Conservation (phyloP, 2,888 invertebrate species). For the Drosophila pegasa region DNA sequence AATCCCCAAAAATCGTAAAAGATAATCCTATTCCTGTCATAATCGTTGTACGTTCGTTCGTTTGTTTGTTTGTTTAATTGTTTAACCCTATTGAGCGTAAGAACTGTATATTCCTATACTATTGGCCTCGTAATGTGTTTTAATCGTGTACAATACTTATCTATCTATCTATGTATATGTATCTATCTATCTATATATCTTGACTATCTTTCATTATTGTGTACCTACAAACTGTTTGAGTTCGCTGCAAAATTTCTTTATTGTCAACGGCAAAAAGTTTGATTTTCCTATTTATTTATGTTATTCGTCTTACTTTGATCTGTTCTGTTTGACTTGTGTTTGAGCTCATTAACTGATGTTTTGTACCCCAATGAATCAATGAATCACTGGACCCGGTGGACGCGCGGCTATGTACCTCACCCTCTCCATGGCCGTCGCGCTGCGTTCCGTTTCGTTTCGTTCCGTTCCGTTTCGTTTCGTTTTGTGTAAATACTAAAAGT, state of each 20-base stretch:
- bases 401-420: slow-evolving; percentile 36
- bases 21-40: slow-evolving; percentile 63
- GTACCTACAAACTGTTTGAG: slow-evolving; percentile 6
- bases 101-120: slow-evolving; percentile 38
- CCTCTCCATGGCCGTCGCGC: slow-evolving; percentile 42
- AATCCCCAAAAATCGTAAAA: slow-evolving; percentile 33
- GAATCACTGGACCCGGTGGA: slow-evolving; percentile 47
- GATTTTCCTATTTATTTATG: slow-evolving; percentile 5
- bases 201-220: slow-evolving; percentile 43
- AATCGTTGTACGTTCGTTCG: slow-evolving; percentile 75
- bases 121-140: slow-evolving; percentile 78
- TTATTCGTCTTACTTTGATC: slow-evolving; percentile 6
- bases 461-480: slow-evolving; percentile 42
- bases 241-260: slow-evolving; percentile 29
- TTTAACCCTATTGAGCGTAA: slow-evolving; percentile 52
- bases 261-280: slow-evolving; percentile 44
- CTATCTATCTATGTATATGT: slow-evolving; percentile 2
- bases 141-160: slow-evolving; percentile 53
- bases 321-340: slow-evolving; percentile 3
- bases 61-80: slow-evolving; percentile 60
- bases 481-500: slow-evolving; percentile 57
- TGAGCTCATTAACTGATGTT: slow-evolving; percentile 36
- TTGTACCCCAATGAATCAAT: slow-evolving; percentile 36
- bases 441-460: slow-evolving; percentile 19
- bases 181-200: slow-evolving; percentile 27